Evolutionary conservation across 2,888 invertebrate genomes (phyloP).

Genomic region (Monochamus alternatus): DNA sequence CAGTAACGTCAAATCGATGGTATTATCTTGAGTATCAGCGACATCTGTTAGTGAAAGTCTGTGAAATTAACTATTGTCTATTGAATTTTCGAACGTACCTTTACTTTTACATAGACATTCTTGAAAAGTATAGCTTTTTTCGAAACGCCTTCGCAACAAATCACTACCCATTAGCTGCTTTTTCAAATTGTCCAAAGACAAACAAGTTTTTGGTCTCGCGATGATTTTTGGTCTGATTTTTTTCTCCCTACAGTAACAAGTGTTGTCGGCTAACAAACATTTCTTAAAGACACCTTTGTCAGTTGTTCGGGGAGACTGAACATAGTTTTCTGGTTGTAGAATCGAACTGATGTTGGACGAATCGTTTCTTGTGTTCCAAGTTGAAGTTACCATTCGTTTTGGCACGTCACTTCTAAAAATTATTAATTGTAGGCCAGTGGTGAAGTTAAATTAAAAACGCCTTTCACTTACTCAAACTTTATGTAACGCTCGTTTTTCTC

Average conservation of each 20-base stretch:
- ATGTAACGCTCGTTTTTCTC: neutral
- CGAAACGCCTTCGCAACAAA: slow-evolving; percentile 14
- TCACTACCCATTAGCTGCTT: slow-evolving; percentile 27
- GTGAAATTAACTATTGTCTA: too few species aligned
- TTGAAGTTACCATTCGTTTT: slow-evolving; percentile 34
- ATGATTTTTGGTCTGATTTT: slow-evolving; percentile 48
- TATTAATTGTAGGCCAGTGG: too few species aligned
- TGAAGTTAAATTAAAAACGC: too few species aligned
- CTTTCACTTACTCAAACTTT: too few species aligned
- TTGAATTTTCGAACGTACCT: neutral
- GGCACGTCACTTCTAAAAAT: slow-evolving; percentile 7
- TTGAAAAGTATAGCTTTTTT: neutral
- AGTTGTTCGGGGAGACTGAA: neutral
- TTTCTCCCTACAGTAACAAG: slow-evolving; percentile 53
- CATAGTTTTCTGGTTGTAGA: slow-evolving; percentile 49
- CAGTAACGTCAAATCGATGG: slow-evolving; percentile 11
- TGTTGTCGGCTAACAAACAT: slow-evolving; percentile 46
- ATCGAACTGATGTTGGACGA: slow-evolving; percentile 51
- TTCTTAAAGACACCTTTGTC: slow-evolving; percentile 37
- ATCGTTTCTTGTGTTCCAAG: slow-evolving; percentile 53
- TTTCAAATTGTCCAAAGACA: slow-evolving; percentile 34
- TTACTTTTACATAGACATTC: slow-evolving; percentile 4
- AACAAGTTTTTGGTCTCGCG: slow-evolving; percentile 48
- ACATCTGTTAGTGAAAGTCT: too few species aligned
- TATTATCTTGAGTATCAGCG: too few species aligned